Percentiles rank a stretch among this genome's conserved stretches.
Conservation (phyloP, 53 echinoderm and acorn worm species). For the Crossaster papposus region DNA sequence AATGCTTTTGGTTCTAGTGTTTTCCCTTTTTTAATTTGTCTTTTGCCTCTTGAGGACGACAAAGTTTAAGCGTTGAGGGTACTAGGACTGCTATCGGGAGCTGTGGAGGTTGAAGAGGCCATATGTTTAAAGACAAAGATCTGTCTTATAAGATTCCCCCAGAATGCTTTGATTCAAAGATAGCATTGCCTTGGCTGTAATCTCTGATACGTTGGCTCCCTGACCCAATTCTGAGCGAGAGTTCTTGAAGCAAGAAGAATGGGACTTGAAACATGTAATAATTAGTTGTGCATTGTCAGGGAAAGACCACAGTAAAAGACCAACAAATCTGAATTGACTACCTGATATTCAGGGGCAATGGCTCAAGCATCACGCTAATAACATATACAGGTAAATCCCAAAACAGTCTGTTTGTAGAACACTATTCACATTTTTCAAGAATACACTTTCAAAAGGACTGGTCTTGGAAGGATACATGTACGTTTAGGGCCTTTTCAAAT, state of each 20-base stretch:
- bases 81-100: not conserved
- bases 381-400: too few relatives aligned
- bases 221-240: not conserved
- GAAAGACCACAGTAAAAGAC: too few relatives aligned
- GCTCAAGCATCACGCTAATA: too few relatives aligned
- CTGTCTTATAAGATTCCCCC: not conserved
- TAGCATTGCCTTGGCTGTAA: not conserved
- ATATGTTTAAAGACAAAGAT: constrained; percentile 9
- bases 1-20: not conserved
- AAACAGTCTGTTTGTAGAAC: too few relatives aligned
- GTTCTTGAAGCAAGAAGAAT: not conserved
- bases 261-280: too few relatives aligned
- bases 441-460: too few relatives aligned
- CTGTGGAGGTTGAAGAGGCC: not conserved
- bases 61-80: not conserved
- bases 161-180: not conserved
- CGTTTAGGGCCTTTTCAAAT: too few relatives aligned
- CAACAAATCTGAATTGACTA: too few relatives aligned
- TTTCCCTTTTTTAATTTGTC: not conserved
- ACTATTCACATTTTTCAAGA: too few relatives aligned
- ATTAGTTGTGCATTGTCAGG: too few relatives aligned
- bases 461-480: too few relatives aligned
- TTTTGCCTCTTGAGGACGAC: not conserved
- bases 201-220: not conserved
- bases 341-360: too few relatives aligned